A percentile compares a stretch with the other conserved stretches of the same genome.
These are phyloP conservation scores for Pelodytes ibericus DNA, from an alignment of 2,797 vertebrate genomes.

Conservation along the genomic window DNA sequence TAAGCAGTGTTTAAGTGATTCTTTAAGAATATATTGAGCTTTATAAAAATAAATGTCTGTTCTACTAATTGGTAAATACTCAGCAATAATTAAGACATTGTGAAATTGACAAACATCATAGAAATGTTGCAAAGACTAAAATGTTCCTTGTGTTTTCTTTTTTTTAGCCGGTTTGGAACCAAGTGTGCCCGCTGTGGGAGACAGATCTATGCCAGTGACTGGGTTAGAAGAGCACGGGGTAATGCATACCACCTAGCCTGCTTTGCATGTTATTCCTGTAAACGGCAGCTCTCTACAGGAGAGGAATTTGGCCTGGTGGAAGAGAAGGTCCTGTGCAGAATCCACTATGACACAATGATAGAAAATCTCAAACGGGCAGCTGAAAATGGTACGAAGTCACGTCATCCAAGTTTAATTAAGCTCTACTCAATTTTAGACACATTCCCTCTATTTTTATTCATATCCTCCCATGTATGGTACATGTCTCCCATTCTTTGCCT, in stretches of 20 bases:
- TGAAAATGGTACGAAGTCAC: constrained; percentile 84
- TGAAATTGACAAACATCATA: not conserved
- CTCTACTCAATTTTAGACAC: too few species aligned
- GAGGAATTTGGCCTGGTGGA: constrained; percentile 98
- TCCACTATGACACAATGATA: constrained; percentile 99
- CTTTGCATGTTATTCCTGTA: constrained; percentile 98
- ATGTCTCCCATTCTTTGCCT: too few species aligned
- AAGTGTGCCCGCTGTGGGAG: constrained; percentile 96
- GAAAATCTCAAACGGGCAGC: constrained; percentile 97
- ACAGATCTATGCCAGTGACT: constrained; percentile 98
- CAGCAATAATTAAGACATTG: too few species aligned
- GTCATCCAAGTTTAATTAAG: not conserved
- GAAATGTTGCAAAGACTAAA: not conserved
- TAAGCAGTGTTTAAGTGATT: too few species aligned
- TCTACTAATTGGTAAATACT: too few species aligned
- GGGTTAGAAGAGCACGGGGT: constrained; percentile 93
- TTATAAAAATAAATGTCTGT: too few species aligned
- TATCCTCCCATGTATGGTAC: too few species aligned
- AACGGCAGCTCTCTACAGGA: constrained; percentile 94
- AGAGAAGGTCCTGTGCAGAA: constrained; percentile 96
- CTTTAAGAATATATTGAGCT: too few species aligned
- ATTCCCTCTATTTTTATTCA: too few species aligned
- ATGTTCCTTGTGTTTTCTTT: constrained; percentile 57
- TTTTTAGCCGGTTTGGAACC: constrained; percentile 94
- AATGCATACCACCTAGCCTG: constrained; percentile 97